Evolutionary conservation across 2,113 vertebrate species (phyloP).

Genomic region (Lucifuga dentata): DNA sequence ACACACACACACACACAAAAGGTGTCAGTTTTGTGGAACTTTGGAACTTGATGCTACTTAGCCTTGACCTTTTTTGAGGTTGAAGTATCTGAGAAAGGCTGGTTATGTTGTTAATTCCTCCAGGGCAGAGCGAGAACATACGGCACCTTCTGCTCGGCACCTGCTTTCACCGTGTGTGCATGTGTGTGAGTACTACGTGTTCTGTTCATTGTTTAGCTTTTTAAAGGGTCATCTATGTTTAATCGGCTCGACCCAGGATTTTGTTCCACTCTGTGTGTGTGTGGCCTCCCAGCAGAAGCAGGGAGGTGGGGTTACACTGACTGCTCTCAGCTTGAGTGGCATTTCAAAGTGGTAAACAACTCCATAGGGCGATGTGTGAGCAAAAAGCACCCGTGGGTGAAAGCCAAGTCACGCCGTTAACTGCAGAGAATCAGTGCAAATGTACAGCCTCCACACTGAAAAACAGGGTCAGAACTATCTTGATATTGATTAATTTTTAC

Average conservation of each 20-base stretch:
- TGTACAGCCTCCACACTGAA: neutral
- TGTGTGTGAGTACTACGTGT: slow-evolving; percentile 4
- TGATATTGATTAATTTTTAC: slow-evolving; percentile 2
- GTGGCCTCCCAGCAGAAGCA: slow-evolving; percentile 23
- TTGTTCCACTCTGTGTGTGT: neutral
- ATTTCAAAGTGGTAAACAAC: slow-evolving; percentile 57
- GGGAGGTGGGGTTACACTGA: slow-evolving; percentile 15
- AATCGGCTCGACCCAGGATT: slow-evolving; percentile 33
- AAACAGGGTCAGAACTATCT: too few relatives aligned
- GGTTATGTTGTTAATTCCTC: slow-evolving; percentile 32
- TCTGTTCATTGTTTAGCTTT: slow-evolving; percentile 20
- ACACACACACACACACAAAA: neutral
- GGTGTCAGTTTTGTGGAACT: neutral
- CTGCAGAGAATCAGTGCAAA: neutral
- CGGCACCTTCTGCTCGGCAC: slow-evolving; percentile 8
- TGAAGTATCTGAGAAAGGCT: slow-evolving; percentile 18
- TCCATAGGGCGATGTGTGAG: slow-evolving; percentile 25
- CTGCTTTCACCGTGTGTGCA: neutral
- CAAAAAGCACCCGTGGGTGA: slow-evolving; percentile 29
- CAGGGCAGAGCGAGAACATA: slow-evolving; percentile 24
- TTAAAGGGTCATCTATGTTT: slow-evolving; percentile 62
- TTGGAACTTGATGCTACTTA: slow-evolving; percentile 1
- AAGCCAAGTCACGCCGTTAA: neutral
- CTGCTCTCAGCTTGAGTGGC: slow-evolving; percentile 41
- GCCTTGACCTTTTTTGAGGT: slow-evolving; percentile 31